phyloP scores from a whole-genome alignment of 2,797 vertebrate species.

The Poeciliopsis infans region DNA sequence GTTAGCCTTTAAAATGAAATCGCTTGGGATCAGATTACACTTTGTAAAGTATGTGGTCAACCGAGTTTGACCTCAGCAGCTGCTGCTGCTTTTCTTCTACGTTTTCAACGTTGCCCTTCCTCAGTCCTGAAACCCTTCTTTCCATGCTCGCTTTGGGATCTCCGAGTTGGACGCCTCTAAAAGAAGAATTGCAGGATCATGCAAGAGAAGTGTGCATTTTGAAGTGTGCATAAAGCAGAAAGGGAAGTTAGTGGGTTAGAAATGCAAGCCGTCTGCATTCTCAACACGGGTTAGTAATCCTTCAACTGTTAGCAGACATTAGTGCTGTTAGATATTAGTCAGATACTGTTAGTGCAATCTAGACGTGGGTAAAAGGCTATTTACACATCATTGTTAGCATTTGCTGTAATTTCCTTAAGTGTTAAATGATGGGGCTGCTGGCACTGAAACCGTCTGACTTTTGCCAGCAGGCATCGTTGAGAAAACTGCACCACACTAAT shows the following conservation, averaged over 20 bases:
- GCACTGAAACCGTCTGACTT: constrained; percentile 43
- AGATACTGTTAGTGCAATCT: constrained; percentile 73
- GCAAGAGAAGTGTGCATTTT: constrained; percentile 54
- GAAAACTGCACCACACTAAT: constrained; percentile 55
- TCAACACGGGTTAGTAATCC: constrained; percentile 74
- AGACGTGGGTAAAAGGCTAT: constrained; percentile 66
- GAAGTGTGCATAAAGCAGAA: constrained; percentile 62
- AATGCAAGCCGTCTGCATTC: constrained; percentile 72
- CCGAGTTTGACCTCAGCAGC: constrained; percentile 40
- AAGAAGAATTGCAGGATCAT: constrained; percentile 72
- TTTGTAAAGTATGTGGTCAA: constrained; percentile 57
- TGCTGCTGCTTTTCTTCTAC: constrained; percentile 30
- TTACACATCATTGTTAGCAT: constrained; percentile 71
- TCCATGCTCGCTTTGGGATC: constrained; percentile 8
- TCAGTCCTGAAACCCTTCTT: constrained; percentile 68
- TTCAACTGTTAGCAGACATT: constrained; percentile 74
- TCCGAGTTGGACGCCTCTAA: constrained; percentile 7
- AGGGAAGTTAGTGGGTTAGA: constrained; percentile 73
- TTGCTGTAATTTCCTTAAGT: constrained; percentile 56
- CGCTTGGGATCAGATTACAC: constrained; percentile 11
- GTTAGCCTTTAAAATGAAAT: constrained; percentile 12
- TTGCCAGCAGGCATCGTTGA: constrained; percentile 48
- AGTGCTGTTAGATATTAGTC: constrained; percentile 80
- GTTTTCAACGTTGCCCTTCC: constrained; percentile 47
- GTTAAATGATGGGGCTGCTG: constrained; percentile 39